phyloP scores from a whole-genome alignment of 2,888 invertebrate species.

The Acanthacorydalis orientalis region DNA sequence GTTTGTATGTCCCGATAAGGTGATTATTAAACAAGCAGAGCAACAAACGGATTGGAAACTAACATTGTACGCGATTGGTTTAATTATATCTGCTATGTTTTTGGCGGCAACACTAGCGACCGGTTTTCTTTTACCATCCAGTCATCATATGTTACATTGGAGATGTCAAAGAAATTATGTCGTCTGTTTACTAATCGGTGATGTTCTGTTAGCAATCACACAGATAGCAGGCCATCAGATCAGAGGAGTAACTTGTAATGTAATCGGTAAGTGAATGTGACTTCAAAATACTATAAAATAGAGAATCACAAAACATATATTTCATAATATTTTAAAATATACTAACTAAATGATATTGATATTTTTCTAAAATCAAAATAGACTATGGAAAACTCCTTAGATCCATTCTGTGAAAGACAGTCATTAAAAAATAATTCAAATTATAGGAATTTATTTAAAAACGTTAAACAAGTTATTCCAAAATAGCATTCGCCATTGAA shows the following conservation, averaged over 20 bases:
- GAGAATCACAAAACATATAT: no score
- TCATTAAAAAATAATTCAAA: no score
- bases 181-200: conserved; percentile 64
- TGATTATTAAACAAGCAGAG: conserved; percentile 14
- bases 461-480: no score
- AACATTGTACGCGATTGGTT: conserved; percentile 57
- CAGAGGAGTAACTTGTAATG: conserved; percentile 42
- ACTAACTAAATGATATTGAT: no score
- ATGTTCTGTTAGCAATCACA: conserved; percentile 60
- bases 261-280: conserved; percentile 41
- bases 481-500: no score
- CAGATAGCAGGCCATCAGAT: conserved; percentile 50
- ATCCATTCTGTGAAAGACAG: no score
- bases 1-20: conserved; percentile 43
- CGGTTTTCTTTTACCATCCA: conserved; percentile 62
- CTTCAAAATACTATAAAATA: no score
- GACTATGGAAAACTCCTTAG: no score
- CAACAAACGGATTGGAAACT: conserved; percentile 35
- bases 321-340: no score
- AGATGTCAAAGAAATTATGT: conserved; percentile 79
- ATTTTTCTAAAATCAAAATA: no score
- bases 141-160: conserved; percentile 77
- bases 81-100: conserved; percentile 67
- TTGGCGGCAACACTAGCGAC: conserved; percentile 65
- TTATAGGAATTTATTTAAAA: no score